Base-by-base conservation (phyloP, 2,113 vertebrate genomes). In the Rhinichthys klamathensis region DNA sequence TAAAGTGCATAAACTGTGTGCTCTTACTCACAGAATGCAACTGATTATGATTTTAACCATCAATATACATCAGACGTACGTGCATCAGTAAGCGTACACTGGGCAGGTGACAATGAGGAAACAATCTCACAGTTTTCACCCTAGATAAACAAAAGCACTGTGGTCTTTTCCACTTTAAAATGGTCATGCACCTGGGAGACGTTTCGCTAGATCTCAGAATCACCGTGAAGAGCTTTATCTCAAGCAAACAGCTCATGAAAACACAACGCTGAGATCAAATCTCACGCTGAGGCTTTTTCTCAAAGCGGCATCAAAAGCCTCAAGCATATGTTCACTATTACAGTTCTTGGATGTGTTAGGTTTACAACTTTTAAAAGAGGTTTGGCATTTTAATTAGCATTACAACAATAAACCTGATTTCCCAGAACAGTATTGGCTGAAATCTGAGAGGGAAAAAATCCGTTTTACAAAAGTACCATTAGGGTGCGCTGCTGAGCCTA, bases 401-500 rank as follows among this genome's bases (percentile, higher is more conserved):
- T 51, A 60, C 81, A 79, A 75, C 54, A 56, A 83, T 82, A 87
- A 82, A 84, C 51, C 67, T 82, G 51, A 87, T 84, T 51, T 82
- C 78, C 41, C 41, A n/a, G 74, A 84, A 76, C 38, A 56, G 41
- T 80, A 54, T 49, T 79, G 73, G 41, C 78, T 83, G 69, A 87
- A 51, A 85, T 11, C 75, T 72, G 8, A 56, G 1, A 56, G 54
- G 54, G 54, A 9, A 56, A 30, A 87, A 85, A 4, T 7, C 65
- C 0, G 18, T 23, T 70, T 41, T 23, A 56, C 67, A 41, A n/a
- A 70, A 23, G 10, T 0, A 13, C 82, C 89, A 89, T 77, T 60
- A 90, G 90, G 80, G 82, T 83, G 90, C 67, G 70, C 49, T 11
- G 44, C 46, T 65, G 82, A 78, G 83, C 44, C 32, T 44, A 60